phyloP scores from a whole-genome alignment of 2,113 vertebrate genomes.

The Pavo muticus region DNA sequence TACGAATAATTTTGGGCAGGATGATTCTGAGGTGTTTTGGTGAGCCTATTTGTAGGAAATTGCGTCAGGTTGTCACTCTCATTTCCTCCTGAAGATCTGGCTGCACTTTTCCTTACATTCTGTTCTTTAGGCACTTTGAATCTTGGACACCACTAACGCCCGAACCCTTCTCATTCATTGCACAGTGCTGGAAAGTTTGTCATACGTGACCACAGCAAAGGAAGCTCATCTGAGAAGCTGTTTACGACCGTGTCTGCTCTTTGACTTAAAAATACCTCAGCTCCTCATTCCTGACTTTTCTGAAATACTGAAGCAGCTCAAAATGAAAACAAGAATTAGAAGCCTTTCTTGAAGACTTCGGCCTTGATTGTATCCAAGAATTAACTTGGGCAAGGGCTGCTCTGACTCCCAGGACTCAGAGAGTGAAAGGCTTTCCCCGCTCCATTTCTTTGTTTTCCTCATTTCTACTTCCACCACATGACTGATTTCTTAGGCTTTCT shows the following conservation, averaged over 20 bases:
- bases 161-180: not conserved
- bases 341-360: not conserved
- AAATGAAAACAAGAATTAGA: not conserved
- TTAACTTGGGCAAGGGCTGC: not conserved
- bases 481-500: not conserved
- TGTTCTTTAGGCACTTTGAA: not conserved
- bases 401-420: not conserved
- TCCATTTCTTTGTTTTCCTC: not conserved
- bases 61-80: not conserved
- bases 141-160: not conserved
- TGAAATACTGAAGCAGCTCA: not conserved
- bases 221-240: not conserved
- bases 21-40: not conserved
- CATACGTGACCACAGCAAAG: not conserved
- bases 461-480: not conserved
- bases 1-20: rapidly evolving
- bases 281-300: not conserved
- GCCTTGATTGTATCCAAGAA: not conserved
- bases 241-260: not conserved
- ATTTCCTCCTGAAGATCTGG: not conserved
- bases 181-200: not conserved
- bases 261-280: not conserved
- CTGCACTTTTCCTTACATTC: not conserved
- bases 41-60: not conserved
- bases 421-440: not conserved